Conservation (phyloP, 2,113 vertebrate species). For the Peromyscus leucopus region DNA sequence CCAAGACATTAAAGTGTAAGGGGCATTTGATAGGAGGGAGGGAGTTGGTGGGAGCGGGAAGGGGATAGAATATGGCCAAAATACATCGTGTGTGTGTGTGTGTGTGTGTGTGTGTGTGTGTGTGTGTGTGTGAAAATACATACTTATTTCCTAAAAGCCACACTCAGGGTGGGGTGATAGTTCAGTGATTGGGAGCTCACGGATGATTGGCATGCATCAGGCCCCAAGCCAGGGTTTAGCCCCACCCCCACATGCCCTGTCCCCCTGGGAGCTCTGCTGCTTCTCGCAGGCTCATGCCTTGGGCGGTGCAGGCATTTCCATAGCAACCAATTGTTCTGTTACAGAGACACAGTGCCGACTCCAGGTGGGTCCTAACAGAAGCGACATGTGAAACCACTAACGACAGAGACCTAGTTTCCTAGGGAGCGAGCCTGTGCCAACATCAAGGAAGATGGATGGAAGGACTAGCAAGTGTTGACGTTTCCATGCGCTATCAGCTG, state of each 20-base stretch:
- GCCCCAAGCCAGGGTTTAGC: neutral
- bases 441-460: neutral
- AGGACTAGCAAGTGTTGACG: neutral
- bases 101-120: neutral
- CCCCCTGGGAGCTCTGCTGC: rapidly evolving
- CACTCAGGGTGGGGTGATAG: neutral
- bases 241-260: neutral
- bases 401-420: conserved; percentile 44
- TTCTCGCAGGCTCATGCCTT: neutral
- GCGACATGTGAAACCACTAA: conserved; percentile 1
- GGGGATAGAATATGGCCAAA: neutral
- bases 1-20: neutral
- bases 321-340: conserved; percentile 64
- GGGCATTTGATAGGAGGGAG: neutral
- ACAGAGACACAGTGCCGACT: conserved; percentile 30
- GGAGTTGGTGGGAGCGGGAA: neutral
- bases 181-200: neutral
- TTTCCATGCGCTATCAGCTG: conserved; percentile 47
- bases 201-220: neutral
- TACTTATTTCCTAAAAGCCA: neutral
- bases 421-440: conserved; percentile 8
- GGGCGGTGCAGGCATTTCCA: conserved; percentile 56
- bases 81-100: neutral
- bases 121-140: neutral
- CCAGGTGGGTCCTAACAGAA: conserved; percentile 55